Evolutionary conservation across 2,888 invertebrate species (phyloP), one percentile per base, ranked within the genome.

Genomic region (Omphaloscelis lunosa): DNA sequence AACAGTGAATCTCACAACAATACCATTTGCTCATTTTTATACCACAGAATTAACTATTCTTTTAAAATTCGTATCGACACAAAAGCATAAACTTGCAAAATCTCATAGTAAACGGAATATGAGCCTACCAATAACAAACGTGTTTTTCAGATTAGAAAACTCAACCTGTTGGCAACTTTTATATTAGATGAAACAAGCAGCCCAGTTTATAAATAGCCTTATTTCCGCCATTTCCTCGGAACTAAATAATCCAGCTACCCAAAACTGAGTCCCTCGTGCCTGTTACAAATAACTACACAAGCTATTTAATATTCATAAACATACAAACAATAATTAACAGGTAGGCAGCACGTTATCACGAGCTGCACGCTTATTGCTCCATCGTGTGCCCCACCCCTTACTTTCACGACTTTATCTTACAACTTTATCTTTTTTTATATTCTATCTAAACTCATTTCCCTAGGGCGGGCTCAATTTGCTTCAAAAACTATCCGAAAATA

Each of bases 381-480:
- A 80, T 82, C 85, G 75, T 75, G 83, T 78, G 80, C 82, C 80
- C 79, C 84, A 70, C 77, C 85, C 88, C 82, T 85, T 80, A 89
- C 89, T 87, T 84, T 87, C 87, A 85, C 86, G 79, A 84, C 86
- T 88, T 88, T 91, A 90, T 89, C 88, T 90, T 77, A 72, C 74
- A 78, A 80, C 79, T 83, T 79, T 83, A 88, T 85, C 89, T 88
- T 82, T 85, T 34, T 88, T 83, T 88, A 86, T 82, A 80, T 81
- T 82, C 82, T 79, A 79, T 86, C 83, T 86, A 76, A 85, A 87
- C 75, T 87, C 86, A 89, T 90, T 91, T 90, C 89, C 90, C 89
- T 88, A 85, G 88, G 88, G 87, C 86, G 83, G 77, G 77, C 72
- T 82, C 79, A 71, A 70, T 75, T 83, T 72, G 56, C 45, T 53